These are phyloP conservation scores for Macquaria ambigua DNA, from an alignment of 2,113 vertebrate species.

Conservation along the genomic window DNA sequence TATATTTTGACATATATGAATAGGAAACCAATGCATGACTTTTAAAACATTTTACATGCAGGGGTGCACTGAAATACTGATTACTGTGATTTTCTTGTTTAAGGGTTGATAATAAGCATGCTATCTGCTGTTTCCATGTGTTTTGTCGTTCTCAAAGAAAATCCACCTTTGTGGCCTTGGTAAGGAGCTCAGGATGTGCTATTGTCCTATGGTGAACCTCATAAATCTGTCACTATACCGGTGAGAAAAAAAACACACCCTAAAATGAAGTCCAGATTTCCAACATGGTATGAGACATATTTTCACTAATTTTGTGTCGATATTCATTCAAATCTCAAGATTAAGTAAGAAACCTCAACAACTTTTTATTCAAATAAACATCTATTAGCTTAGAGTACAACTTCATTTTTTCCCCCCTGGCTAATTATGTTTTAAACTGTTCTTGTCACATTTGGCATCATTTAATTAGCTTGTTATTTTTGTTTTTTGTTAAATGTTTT, in stretches of 20 bases:
- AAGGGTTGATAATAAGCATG: background rate
- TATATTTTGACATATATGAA: too few species aligned
- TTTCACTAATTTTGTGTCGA: background rate
- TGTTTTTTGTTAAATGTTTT: too few species aligned
- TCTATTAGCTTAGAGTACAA: background rate
- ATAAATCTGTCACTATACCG: background rate
- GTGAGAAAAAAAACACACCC: background rate
- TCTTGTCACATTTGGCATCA: too few species aligned
- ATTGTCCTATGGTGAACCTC: background rate
- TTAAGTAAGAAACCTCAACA: background rate
- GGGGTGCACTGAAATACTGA: background rate
- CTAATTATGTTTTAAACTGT: background rate
- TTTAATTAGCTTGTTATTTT: too few species aligned
- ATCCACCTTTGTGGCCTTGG: background rate
- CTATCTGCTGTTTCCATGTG: constrained; percentile 11
- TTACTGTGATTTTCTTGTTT: background rate
- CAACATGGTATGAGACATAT: background rate
- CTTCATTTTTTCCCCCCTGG: background rate
- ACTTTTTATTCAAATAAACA: background rate
- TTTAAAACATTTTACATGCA: background rate
- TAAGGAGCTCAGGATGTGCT: constrained; percentile 4
- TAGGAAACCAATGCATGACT: background rate
- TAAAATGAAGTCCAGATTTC: background rate
- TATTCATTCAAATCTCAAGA: background rate
- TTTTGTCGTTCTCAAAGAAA: constrained; percentile 1